Percentiles rank a stretch among this genome's conserved stretches.
Conservation (phyloP, 2,113 vertebrate species). For the Peromyscus polionotus region DNA sequence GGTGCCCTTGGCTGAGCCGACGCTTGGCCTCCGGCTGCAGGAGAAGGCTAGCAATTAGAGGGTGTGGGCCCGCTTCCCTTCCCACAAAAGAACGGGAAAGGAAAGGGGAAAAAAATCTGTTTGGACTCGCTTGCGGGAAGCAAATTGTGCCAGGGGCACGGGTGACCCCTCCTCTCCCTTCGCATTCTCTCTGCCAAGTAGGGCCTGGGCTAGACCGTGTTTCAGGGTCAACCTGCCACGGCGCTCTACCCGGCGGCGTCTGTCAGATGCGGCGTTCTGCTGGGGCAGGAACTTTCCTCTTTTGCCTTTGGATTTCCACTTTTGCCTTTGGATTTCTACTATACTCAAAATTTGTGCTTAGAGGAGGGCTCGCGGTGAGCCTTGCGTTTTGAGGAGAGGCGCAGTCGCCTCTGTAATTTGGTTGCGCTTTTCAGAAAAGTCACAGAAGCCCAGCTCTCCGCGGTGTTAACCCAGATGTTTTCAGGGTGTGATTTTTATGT, state of each 20-base stretch:
- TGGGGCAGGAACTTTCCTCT: neutral
- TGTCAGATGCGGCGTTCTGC: neutral
- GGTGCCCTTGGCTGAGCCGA: neutral
- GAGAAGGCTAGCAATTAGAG: neutral
- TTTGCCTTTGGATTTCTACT: neutral
- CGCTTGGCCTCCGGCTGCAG: neutral
- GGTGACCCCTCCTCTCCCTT: neutral
- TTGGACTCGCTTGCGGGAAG: neutral
- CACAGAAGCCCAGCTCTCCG: fast-evolving
- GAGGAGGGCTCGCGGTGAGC: neutral
- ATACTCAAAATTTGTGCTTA: neutral
- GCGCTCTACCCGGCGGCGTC: neutral
- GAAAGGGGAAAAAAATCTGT: neutral
- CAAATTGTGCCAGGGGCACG: neutral
- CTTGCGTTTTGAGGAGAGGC: neutral
- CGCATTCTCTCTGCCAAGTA: fast-evolving
- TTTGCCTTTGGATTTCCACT: slow-evolving; percentile 27
- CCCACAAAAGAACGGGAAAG: neutral
- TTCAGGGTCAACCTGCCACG: fast-evolving
- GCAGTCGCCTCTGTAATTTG: neutral
- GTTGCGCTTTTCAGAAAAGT: neutral
- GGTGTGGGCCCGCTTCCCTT: neutral
- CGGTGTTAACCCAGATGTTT: neutral
- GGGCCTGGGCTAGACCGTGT: neutral
- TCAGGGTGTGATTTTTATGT: slow-evolving; percentile 1